Conservation (phyloP, 2,113 vertebrate species). For the Dolichotis patagonum region DNA sequence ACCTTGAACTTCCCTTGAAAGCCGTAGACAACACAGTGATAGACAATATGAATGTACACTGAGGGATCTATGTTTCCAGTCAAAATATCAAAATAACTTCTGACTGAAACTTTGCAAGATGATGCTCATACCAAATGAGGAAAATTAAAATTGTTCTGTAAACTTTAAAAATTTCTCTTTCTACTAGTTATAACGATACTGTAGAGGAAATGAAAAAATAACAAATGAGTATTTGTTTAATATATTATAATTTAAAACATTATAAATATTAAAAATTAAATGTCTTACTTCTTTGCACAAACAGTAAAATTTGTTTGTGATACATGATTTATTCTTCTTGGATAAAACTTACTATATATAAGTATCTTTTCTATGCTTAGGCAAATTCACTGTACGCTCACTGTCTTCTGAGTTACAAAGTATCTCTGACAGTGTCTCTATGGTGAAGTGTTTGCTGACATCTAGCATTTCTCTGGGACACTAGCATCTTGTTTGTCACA, state of each 20-base stretch:
- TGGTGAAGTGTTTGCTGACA: neutral
- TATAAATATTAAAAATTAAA: neutral
- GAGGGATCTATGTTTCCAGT: neutral
- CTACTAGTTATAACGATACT: neutral
- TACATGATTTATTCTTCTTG: neutral
- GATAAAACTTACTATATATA: neutral
- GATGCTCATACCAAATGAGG: neutral
- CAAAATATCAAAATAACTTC: neutral
- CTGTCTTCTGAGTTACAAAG: neutral
- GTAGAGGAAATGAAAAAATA: neutral
- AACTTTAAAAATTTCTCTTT: neutral
- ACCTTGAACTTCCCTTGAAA: neutral
- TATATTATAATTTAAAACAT: neutral
- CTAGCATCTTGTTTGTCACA: neutral
- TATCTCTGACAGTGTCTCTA: neutral
- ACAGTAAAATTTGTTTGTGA: neutral
- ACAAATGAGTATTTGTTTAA: neutral
- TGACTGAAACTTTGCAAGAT: neutral
- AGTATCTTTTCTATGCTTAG: neutral
- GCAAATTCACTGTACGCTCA: neutral
- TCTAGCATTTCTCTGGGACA: neutral
- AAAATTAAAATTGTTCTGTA: neutral
- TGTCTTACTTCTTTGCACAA: conserved; percentile 34
- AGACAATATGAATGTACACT: neutral
- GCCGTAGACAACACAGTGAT: neutral